Conservation (phyloP, 1,140 invertebrate species). For the Harlomillsia oculata region DNA sequence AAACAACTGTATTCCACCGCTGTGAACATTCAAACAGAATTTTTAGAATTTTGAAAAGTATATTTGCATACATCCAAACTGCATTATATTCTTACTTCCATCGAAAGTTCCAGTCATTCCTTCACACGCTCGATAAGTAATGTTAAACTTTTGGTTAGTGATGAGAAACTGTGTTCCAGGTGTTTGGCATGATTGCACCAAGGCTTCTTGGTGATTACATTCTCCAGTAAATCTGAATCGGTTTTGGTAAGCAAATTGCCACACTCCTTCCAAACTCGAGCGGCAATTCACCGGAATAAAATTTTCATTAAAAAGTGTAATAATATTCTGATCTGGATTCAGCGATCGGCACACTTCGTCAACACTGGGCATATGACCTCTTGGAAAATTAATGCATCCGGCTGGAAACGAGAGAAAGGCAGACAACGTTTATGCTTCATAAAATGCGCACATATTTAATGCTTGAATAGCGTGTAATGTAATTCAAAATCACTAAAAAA, state of each 20-base stretch:
- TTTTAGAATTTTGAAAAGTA: slow-evolving; percentile 17
- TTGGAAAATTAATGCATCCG: slow-evolving; percentile 59
- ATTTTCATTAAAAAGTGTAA: slow-evolving; percentile 82
- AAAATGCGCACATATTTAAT: too few species aligned
- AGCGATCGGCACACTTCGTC: slow-evolving; percentile 64
- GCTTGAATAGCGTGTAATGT: neutral
- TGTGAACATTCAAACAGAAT: slow-evolving; percentile 35
- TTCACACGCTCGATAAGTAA: slow-evolving; percentile 80
- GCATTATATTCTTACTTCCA: slow-evolving; percentile 53
- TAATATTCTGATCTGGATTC: slow-evolving; percentile 64
- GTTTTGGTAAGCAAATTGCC: slow-evolving; percentile 86
- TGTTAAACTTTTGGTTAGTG: slow-evolving; percentile 93
- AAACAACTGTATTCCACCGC: slow-evolving; percentile 86
- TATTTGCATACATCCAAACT: slow-evolving; percentile 12
- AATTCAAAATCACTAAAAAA: slow-evolving; percentile 19
- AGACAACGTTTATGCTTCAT: too few species aligned
- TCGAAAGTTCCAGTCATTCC: slow-evolving; percentile 77
- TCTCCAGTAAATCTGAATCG: slow-evolving; percentile 78
- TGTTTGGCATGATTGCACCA: slow-evolving; percentile 87
- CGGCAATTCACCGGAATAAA: slow-evolving; percentile 83
- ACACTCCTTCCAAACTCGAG: slow-evolving; percentile 85
- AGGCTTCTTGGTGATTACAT: slow-evolving; percentile 55
- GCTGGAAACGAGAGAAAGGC: too few species aligned
- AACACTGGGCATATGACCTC: slow-evolving; percentile 52
- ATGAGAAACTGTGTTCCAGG: slow-evolving; percentile 92